Evolutionary conservation across 1,140 invertebrate species (phyloP), one percentile per base, ranked within the genome.

Genomic region (Hyles euphorbiae): DNA sequence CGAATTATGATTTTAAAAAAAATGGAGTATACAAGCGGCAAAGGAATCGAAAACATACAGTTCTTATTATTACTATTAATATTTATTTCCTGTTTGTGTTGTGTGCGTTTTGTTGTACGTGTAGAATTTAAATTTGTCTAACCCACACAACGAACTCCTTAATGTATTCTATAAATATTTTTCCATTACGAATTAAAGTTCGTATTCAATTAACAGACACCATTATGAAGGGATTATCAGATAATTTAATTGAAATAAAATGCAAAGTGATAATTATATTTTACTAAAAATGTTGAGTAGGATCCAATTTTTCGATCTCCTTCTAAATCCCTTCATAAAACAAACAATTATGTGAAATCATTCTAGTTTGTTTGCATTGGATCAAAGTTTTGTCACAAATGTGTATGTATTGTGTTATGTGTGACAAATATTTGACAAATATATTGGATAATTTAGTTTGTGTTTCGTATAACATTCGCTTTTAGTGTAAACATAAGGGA

Each of bases 401-500:
- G 36, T 40, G 36, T 40, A 40, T 40, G 36, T 40, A 40, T 40
- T 48, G 12, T 48, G n/a, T 10, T 48, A 48, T 9, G 11, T 51
- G 49, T 58, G 22, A 52, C n/a, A 22, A 54, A 5, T 56, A 36
- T 48, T 57, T 46, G 48, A 53, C 34, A 53, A 46, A 57, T 49
- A 60, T 33, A 51, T 40, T 8, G 36, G 5, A 40, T 1, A 40
- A 40, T 46, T 33, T 58, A 48, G 11, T 63, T 63, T 54, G 57
- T 60, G 49, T 66, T 65, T 65, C 66, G 48, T 73, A 65, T 67
- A 64, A 65, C 62, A 61, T 66, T 68, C 64, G 65, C 62, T 71
- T 72, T 58, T 81, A 78, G 55, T 76, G 66, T 79, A 73, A 67
- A 71, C 3, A 56, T 75, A 77, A 74, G 70, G 67, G 73, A 83